Conservation (phyloP, 2,797 vertebrate genomes). For the Glyptemys insculpta region DNA sequence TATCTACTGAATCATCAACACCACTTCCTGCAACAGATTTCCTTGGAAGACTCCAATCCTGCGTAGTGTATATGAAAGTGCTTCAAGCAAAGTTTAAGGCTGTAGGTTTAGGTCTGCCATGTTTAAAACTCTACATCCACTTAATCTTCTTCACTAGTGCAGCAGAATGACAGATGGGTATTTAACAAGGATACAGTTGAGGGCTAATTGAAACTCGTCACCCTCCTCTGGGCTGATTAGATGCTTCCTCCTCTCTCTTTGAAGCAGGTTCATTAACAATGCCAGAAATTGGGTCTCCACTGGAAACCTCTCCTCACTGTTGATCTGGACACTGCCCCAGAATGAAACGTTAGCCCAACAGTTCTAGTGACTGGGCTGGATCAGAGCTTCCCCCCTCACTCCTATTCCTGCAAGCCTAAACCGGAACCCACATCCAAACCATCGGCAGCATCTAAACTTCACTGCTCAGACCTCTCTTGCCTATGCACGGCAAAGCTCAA, state of each 20-base stretch:
- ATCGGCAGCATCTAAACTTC: not conserved
- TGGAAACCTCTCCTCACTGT: not conserved
- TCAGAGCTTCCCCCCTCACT: not conserved
- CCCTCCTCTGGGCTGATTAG: slow-evolving; percentile 34
- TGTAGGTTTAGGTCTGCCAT: slow-evolving; percentile 13
- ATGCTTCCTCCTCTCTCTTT: not conserved
- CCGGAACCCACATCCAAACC: not conserved
- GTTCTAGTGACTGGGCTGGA: rapidly evolving
- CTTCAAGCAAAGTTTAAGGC: not conserved
- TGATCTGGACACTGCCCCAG: rapidly evolving
- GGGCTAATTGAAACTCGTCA: slow-evolving; percentile 59
- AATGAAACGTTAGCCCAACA: not conserved
- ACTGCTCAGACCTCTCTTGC: rapidly evolving
- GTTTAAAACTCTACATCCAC: slow-evolving; percentile 41
- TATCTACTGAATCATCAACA: slow-evolving; percentile 44
- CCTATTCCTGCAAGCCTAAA: not conserved
- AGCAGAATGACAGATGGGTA: slow-evolving; percentile 59
- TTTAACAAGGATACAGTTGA: slow-evolving; percentile 55
- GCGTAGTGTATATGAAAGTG: slow-evolving; percentile 1
- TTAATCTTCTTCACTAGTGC: slow-evolving; percentile 64
- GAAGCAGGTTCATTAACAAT: not conserved
- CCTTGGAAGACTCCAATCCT: slow-evolving; percentile 32
- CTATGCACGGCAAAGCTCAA: not conserved
- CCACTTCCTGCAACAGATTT: slow-evolving; percentile 21
- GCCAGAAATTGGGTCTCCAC: not conserved